These are phyloP conservation scores for pig (Sus scrofa) DNA, from an alignment of 2,113 vertebrate genomes.

Conservation along the genomic window DNA sequence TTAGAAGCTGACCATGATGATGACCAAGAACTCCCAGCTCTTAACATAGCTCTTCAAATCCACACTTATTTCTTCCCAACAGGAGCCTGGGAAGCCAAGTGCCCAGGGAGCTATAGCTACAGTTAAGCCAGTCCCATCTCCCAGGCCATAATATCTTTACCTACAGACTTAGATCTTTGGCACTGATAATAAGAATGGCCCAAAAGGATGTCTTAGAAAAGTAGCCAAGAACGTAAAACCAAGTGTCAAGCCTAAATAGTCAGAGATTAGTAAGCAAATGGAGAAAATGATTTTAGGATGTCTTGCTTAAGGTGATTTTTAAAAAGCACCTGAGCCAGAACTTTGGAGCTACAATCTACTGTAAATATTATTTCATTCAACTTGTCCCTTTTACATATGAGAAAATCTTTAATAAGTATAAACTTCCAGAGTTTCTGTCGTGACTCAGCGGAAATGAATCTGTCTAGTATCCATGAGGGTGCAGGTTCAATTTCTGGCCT, in stretches of 20 bases:
- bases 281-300: constrained; percentile 10
- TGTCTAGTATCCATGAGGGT: too few relatives aligned
- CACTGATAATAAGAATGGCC: background rate
- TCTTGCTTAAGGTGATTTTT: background rate
- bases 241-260: background rate
- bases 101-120: background rate
- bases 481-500: too few relatives aligned
- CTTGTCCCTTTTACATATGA: background rate
- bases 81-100: background rate
- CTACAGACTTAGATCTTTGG: background rate
- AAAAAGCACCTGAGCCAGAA: constrained; percentile 11
- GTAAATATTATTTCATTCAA: background rate
- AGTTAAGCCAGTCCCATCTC: background rate
- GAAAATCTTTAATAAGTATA: background rate
- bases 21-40: background rate
- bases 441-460: too few relatives aligned
- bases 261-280: background rate
- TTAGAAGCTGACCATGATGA: background rate
- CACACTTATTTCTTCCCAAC: background rate
- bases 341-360: background rate
- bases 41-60: background rate
- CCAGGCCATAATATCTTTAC: background rate
- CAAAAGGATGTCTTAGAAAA: constrained; percentile 19
- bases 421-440: background rate
- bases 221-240: background rate